Conservation (phyloP, 1,140 invertebrate species). For the Drosophila pectinifera region DNA sequence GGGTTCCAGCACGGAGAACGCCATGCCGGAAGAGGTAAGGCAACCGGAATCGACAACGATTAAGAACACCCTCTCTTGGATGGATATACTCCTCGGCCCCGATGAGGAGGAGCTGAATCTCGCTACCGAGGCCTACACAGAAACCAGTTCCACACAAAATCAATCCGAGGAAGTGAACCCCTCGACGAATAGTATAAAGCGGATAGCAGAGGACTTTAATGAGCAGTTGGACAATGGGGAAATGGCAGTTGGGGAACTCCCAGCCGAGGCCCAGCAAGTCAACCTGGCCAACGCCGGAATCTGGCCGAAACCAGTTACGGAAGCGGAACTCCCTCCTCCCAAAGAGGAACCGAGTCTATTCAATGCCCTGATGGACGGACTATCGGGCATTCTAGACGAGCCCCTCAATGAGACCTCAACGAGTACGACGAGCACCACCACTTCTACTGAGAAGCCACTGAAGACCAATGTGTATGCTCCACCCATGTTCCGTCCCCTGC, state of each 20-base stretch:
- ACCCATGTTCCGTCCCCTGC: constrained; percentile 75
- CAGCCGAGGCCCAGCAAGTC: constrained; percentile 67
- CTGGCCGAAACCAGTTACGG: constrained; percentile 26
- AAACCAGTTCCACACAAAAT: constrained; percentile 10
- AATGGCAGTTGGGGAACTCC: constrained; percentile 64
- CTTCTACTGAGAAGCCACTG: constrained; percentile 33
- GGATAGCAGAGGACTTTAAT: constrained; percentile 71
- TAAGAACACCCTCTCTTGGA: constrained; percentile 72
- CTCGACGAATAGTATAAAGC: constrained; percentile 57
- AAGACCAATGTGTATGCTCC: constrained; percentile 30
- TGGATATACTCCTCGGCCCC: constrained; percentile 72
- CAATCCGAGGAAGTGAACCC: constrained; percentile 8
- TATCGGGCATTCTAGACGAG: constrained; percentile 58
- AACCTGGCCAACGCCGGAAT: constrained; percentile 26
- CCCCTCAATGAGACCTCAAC: constrained; percentile 29
- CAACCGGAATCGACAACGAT: constrained; percentile 38
- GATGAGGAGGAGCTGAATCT: constrained; percentile 64
- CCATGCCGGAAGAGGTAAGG: not conserved
- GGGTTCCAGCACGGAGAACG: constrained; percentile 58
- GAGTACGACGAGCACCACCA: constrained; percentile 43
- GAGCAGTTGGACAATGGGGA: constrained; percentile 62
- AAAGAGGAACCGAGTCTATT: constrained; percentile 50
- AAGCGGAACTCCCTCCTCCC: not conserved
- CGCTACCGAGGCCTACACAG: constrained; percentile 27
- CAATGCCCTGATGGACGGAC: constrained; percentile 61